Conservation (phyloP, 30 jellyfish, hydroid and myxozoan species). For the Hydractinia symbiolongicarpus region DNA sequence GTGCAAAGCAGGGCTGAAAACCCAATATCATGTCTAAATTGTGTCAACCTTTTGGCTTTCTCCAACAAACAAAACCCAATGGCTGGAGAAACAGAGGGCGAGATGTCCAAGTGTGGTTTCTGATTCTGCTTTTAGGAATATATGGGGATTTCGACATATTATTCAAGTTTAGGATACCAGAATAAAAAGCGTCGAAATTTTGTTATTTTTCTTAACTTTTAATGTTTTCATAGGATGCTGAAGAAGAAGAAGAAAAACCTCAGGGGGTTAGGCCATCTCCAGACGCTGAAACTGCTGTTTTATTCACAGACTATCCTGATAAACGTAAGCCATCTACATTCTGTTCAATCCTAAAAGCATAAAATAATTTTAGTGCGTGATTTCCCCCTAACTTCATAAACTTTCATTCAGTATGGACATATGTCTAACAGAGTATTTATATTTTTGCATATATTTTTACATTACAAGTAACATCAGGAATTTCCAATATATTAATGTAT, state of each 20-base stretch:
- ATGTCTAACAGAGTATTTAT: no score
- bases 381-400: background rate
- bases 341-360: background rate
- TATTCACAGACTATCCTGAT: constrained; percentile 79
- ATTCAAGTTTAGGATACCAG: background rate
- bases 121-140: background rate
- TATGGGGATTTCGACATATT: background rate
- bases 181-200: background rate
- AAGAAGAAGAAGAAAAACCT: constrained; percentile 45
- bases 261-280: constrained; percentile 68
- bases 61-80: no score
- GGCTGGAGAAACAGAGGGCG: no score
- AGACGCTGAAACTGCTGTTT: constrained; percentile 60
- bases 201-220: background rate
- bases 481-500: no score
- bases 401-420: background rate
- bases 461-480: no score
- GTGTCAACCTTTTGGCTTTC: no score
- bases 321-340: constrained; percentile 44
- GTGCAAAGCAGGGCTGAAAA: background rate
- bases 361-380: background rate
- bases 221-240: constrained; percentile 40
- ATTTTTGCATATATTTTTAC: no score
- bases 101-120: background rate
- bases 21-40: no score